Evolutionary conservation across 2,113 vertebrate species (phyloP), one percentile per base, ranked within the genome.

Genomic region (Arenaria interpres): DNA sequence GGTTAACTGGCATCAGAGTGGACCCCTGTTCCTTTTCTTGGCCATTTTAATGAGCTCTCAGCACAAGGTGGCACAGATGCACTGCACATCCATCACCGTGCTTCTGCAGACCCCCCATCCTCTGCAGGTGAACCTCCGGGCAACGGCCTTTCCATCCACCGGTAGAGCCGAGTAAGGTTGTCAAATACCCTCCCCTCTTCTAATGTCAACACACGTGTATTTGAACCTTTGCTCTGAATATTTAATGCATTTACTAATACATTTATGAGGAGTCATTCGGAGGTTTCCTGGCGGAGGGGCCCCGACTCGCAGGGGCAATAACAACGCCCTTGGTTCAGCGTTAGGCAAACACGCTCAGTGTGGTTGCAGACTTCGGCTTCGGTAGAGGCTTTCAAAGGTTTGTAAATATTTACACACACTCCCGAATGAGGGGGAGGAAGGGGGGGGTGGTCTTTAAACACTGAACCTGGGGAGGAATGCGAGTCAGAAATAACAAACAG

Each of bases 371-470:
- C 60, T 76, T 67, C 27, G 7, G 78, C 72, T 89, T 81, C 2
- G 3, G 71, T 54, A 57, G 66, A 76, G 75, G 39, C 64, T 97
- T 93, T 93, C 77, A 94, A 88, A 94, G 79, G 39, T 90, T 85
- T 90, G 74, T 95, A 93, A 97, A 97, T 95, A 90, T 96, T 97
- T 95, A 93, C 95, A 85, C 50, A 72, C 74, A 33, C 68, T 88
- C 69, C 75, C 4, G 4, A 88, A 85, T 68, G 81, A 73, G 43
- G 50, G 39, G 32, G 67, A 78, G 45, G 5, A 2, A 12, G 22
- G 14, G 46, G 0, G 37, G 9, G 16, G 32, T 28, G 24, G 14
- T 2, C 54, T 80, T 88, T 79, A 89, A 82, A 74, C 66, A 37
- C 37, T 80, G 85, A 77, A 89, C 69, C 39, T 94, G 89, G 72